A percentile compares a stretch with the other conserved stretches of the same genome.
Conservation (phyloP, 1,140 invertebrate genomes). For the Plutomurus gul region DNA sequence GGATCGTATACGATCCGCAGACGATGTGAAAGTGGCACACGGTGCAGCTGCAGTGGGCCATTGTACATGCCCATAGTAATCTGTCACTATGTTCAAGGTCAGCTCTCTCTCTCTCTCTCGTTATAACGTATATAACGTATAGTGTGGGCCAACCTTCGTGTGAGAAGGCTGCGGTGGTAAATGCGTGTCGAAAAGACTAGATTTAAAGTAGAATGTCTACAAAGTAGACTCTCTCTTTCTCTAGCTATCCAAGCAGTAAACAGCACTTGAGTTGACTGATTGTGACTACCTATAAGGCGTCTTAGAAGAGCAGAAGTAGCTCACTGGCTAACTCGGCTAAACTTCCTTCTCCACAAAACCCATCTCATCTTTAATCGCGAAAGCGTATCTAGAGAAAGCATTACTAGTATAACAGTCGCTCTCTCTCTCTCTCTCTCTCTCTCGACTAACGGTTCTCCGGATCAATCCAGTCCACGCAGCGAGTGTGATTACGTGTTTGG, state of each 20-base stretch:
- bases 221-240: no score
- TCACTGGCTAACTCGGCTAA: neutral
- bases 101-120: neutral
- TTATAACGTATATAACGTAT: no score
- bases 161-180: no score
- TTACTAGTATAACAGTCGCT: no score
- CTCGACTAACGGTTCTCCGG: neutral
- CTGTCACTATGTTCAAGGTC: conserved; percentile 9
- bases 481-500: conserved; percentile 4
- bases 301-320: no score
- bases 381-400: conserved; percentile 12
- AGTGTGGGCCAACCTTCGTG: no score
- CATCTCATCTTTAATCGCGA: conserved; percentile 22
- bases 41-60: neutral
- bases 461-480: neutral
- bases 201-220: neutral
- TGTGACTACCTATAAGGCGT: no score
- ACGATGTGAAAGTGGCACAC: neutral
- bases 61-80: neutral
- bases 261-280: neutral
- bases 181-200: neutral
- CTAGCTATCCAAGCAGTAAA: no score
- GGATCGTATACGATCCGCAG: neutral
- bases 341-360: neutral
- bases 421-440: no score